Conservation (phyloP, 1,140 invertebrate species). For the Drosophila orosa region DNA sequence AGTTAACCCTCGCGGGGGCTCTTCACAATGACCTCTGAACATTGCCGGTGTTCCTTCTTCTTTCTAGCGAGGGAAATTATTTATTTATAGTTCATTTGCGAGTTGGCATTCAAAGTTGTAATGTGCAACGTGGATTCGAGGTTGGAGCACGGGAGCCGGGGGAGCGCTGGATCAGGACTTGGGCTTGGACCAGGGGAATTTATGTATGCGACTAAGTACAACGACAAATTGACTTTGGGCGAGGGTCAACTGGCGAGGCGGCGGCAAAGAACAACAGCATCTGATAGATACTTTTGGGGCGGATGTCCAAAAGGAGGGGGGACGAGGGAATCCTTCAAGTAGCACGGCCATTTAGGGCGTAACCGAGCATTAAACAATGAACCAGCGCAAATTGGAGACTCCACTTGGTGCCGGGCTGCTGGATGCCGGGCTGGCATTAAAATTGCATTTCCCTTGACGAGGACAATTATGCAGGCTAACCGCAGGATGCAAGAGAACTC, state of each 20-base stretch:
- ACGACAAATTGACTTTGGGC: constrained; percentile 65
- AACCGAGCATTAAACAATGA: constrained; percentile 64
- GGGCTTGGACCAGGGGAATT: constrained; percentile 42
- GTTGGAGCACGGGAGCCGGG: constrained; percentile 10
- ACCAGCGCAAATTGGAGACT: constrained; percentile 26
- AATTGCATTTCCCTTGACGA: constrained; percentile 61
- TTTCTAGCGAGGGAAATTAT: constrained; percentile 73
- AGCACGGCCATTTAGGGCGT: constrained; percentile 56
- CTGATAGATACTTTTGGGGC: constrained; percentile 30
- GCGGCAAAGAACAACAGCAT: constrained; percentile 3
- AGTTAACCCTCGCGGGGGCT: constrained; percentile 28
- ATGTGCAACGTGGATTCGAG: constrained; percentile 52
- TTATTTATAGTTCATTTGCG: constrained; percentile 81
- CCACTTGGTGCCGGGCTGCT: constrained; percentile 21
- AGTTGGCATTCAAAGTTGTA: constrained; percentile 71
- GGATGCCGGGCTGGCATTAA: constrained; percentile 32
- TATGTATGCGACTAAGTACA: constrained; percentile 50
- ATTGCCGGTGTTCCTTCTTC: constrained; percentile 35
- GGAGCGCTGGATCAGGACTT: constrained; percentile 10
- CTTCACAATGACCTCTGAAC: constrained; percentile 38
- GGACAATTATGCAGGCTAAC: constrained; percentile 69
- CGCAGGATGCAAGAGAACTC: constrained; percentile 44
- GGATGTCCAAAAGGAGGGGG: background rate
- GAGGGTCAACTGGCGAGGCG: constrained; percentile 6
- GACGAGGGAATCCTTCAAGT: constrained; percentile 54